Percentiles rank a stretch among this genome's conserved stretches.
Evolutionary conservation across 1,140 invertebrate species (phyloP).

Genomic region (Limonius californicus): DNA sequence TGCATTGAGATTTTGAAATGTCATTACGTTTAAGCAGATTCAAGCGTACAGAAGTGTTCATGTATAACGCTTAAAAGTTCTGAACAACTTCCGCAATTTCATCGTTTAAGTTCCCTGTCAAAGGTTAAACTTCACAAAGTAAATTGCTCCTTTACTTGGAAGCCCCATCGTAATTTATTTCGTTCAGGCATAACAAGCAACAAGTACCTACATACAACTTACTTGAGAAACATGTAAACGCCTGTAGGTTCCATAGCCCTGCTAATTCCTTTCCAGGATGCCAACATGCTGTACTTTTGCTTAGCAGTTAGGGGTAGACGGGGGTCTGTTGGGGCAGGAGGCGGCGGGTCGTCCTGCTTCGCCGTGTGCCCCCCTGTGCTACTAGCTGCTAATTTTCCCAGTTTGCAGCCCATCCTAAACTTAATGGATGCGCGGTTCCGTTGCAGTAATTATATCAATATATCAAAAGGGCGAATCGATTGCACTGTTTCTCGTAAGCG

Average conservation of each 20-base stretch:
- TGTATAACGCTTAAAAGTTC: too few relatives aligned
- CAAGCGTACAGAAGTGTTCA: too few relatives aligned
- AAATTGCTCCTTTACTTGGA: too few relatives aligned
- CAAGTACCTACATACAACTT: conserved; percentile 60
- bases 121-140: too few relatives aligned
- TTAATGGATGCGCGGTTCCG: not conserved
- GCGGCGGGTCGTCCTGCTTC: conserved; percentile 47
- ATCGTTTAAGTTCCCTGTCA: too few relatives aligned
- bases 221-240: conserved; percentile 88
- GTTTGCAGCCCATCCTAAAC: conserved; percentile 67
- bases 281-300: conserved; percentile 82
- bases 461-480: not conserved
- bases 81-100: too few relatives aligned
- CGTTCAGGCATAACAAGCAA: too few relatives aligned
- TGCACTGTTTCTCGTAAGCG: too few relatives aligned
- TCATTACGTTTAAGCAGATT: too few relatives aligned
- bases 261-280: conserved; percentile 85
- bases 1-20: too few relatives aligned
- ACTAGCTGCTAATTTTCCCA: conserved; percentile 66
- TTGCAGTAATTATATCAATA: not conserved
- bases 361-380: conserved; percentile 48
- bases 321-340: conserved; percentile 67
- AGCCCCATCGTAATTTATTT: too few relatives aligned
- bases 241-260: conserved; percentile 84
- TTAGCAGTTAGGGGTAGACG: conserved; percentile 76